A percentile compares a stretch with the other conserved stretches of the same genome.
Evolutionary conservation across 2,888 invertebrate genomes (phyloP).

Genomic region (Penaeus monodon): DNA sequence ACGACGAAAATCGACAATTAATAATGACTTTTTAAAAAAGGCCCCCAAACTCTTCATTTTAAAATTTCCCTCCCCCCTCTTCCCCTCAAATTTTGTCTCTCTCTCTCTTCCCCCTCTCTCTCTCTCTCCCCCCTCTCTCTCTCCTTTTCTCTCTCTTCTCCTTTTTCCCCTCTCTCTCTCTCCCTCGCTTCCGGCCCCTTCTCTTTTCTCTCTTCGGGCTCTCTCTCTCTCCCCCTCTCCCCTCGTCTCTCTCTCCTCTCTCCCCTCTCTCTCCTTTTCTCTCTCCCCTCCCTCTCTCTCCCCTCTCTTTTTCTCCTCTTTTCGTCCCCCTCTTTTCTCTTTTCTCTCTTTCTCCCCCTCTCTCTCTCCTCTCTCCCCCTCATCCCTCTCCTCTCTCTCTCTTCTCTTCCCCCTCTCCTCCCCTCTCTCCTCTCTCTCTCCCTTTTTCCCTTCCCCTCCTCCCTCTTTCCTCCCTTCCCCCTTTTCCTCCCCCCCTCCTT

Average conservation of each 20-base stretch:
- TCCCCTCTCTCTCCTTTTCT: too few species aligned
- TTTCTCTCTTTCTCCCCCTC: not conserved
- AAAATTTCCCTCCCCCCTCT: not conserved
- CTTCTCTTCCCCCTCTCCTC: not conserved
- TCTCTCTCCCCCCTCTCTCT: not conserved
- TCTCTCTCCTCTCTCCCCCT: not conserved
- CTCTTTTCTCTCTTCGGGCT: not conserved
- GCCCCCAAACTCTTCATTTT: too few species aligned
- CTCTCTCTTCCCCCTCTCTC: not conserved
- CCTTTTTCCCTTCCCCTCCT: not conserved
- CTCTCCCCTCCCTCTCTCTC: too few species aligned
- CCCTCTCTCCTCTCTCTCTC: conserved; percentile 1
- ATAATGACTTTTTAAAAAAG: too few species aligned
- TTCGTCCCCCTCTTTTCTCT: too few species aligned
- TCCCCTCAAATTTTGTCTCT: not conserved
- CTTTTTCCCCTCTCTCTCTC: too few species aligned
- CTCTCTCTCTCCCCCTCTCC: too few species aligned
- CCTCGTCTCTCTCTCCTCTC: too few species aligned
- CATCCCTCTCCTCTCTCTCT: conserved; percentile 4
- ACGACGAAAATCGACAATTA: too few species aligned
- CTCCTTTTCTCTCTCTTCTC: too few species aligned
- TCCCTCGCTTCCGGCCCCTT: not conserved
- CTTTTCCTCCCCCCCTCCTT: too few species aligned
- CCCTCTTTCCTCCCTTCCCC: not conserved
- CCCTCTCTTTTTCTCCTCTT: too few species aligned